A percentile compares a stretch with the other conserved stretches of the same genome.
phyloP scores from a whole-genome alignment of 1,140 invertebrate genomes.

The Lethocerus indicus region DNA sequence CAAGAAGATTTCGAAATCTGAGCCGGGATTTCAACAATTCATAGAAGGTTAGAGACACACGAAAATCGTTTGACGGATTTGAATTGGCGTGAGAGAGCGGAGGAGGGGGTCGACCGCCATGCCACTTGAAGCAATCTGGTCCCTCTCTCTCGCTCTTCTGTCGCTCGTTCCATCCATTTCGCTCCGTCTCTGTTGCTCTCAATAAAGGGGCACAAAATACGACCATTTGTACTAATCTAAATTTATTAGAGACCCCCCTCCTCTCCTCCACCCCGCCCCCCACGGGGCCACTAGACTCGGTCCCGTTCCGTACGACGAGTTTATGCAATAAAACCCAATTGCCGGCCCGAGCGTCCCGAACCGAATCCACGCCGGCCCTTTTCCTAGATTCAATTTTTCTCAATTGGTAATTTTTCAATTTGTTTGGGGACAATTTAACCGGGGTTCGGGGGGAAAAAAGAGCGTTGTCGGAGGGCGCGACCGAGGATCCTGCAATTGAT shows the following conservation, averaged over 20 bases:
- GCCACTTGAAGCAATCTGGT: not conserved
- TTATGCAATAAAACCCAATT: constrained; percentile 21
- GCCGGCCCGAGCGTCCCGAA: too few species aligned
- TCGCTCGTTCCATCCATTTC: not conserved
- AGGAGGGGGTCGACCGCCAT: constrained; percentile 4
- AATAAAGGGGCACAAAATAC: constrained; percentile 17
- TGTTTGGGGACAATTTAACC: constrained; percentile 14
- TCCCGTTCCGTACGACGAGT: constrained; percentile 7
- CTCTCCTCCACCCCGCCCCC: too few species aligned
- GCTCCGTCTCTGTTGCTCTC: constrained; percentile 2
- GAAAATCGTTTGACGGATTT: too few species aligned
- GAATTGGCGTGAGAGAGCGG: constrained; percentile 16
- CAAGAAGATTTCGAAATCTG: too few species aligned
- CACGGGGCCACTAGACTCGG: not conserved
- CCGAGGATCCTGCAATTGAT: constrained; percentile 7
- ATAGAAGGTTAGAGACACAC: too few species aligned
- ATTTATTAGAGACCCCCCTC: constrained; percentile 19
- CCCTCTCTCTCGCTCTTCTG: not conserved
- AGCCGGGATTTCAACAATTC: too few species aligned
- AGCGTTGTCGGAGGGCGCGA: not conserved
- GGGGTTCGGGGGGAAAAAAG: constrained; percentile 2
- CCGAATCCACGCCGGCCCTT: too few species aligned
- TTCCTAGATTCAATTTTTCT: constrained; percentile 15
- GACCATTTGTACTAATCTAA: constrained; percentile 20
- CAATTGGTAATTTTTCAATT: constrained; percentile 21